phyloP scores from a whole-genome alignment of 2,888 invertebrate species.

The Hermaeophaga mercurialis region DNA sequence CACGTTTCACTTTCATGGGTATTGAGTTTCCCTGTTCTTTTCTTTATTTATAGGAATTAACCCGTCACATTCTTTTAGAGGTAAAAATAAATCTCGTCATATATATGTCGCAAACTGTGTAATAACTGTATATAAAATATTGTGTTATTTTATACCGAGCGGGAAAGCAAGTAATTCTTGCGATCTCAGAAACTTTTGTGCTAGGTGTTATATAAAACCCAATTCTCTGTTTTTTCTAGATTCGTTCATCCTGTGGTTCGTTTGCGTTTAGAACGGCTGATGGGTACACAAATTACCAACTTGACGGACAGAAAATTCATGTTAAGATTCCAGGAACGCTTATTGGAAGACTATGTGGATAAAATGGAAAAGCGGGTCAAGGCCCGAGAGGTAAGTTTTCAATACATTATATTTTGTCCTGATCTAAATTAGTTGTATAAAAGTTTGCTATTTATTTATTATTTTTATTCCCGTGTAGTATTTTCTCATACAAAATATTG shows the following conservation, averaged over 20 bases:
- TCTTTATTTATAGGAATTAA: no score
- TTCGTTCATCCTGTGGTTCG: conserved; percentile 69
- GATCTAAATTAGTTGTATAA: not conserved
- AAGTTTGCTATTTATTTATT: not conserved
- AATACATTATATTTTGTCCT: not conserved
- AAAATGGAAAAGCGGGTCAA: conserved; percentile 68
- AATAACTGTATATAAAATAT: no score
- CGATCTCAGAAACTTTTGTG: no score
- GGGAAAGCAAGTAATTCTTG: no score
- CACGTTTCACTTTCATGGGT: no score
- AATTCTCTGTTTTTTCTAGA: conserved; percentile 57
- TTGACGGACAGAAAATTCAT: conserved; percentile 72
- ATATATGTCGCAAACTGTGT: no score
- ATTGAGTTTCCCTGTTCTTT: no score
- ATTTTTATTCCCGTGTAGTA: not conserved
- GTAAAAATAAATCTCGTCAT: no score
- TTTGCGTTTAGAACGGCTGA: conserved; percentile 69
- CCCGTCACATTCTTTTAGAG: no score
- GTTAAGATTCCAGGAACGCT: conserved; percentile 67
- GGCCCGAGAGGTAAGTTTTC: conserved; percentile 62
- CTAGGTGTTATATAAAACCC: no score
- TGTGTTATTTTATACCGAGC: no score
- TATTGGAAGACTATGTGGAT: conserved; percentile 68
- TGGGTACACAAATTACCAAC: conserved; percentile 71
- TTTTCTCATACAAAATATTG: no score